Evolutionary conservation across 2,797 vertebrate genomes (phyloP), one percentile per base, ranked within the genome.

Genomic region (Brachymystax lenok): DNA sequence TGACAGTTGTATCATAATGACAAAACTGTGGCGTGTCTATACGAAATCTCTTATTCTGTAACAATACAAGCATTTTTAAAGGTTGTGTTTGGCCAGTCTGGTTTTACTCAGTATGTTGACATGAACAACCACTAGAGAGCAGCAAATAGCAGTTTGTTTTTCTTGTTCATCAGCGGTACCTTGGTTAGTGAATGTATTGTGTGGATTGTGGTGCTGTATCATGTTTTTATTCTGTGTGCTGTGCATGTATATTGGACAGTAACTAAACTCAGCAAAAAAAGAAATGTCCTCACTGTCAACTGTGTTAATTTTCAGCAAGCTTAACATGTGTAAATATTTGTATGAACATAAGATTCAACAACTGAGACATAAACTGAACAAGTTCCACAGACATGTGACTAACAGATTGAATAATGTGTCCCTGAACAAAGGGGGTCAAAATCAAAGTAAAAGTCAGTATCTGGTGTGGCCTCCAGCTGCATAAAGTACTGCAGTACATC

Each of bases 1-100:
- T 67, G 50, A 28, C 71, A 68, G 12, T 14, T 74, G 19, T 54
- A 13, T 69, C 12, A 19, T 69, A 56, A 17, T 69, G 27, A 16
- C 14, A 4, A 24, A 21, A n/a, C 71, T 61, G 33, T 59, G 35
- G 17, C 71, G 8, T 54, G 16, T 56, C 61, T 69, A 71, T 52
- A 54, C 21, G 24, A 51, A n/a, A 74, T 78, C 35, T 28, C 40
- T 69, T 83, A 75, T 80, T 84, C 46, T 87, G 82, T 78, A 84
- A 79, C 77, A 92, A 89, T 90, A 84, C 86, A 92, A 76, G 33
- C 19, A 64, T 79, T 84, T 86, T 85, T 72, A 80, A 77, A 69
- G 14, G 75, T 71, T 77, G 87, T 82, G 17, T 70, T 52, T n/a
- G n/a, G 19, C 19, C 5, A 5, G 12, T 10, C 2, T 13, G 6